Conservation (phyloP, 1,140 invertebrate genomes). For the Sipha flava region DNA sequence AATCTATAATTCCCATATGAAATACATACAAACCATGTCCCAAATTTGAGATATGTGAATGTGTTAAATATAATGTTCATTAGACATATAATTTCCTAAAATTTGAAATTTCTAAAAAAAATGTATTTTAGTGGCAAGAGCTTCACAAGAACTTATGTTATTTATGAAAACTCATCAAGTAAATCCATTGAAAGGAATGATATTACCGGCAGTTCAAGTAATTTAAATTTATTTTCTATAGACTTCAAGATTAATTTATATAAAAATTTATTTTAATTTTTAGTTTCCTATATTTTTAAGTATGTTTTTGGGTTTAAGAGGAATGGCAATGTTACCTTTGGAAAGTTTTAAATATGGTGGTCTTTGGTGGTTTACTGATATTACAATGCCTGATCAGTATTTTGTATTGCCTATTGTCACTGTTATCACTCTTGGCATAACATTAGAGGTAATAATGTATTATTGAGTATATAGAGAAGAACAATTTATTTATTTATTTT, state of each 20-base stretch:
- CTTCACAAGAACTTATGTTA: slow-evolving; percentile 61
- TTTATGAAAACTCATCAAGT: slow-evolving; percentile 75
- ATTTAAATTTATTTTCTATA: slow-evolving; percentile 26
- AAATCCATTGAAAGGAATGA: slow-evolving; percentile 69
- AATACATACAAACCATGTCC: too few relatives aligned
- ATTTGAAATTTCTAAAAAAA: too few relatives aligned
- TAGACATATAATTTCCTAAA: too few relatives aligned
- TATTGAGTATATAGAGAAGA: background rate
- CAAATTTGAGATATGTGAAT: too few relatives aligned
- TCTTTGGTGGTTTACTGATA: slow-evolving; percentile 83
- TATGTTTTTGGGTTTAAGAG: slow-evolving; percentile 73
- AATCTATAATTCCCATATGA: too few relatives aligned
- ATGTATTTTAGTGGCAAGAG: slow-evolving; percentile 51
- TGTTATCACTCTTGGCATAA: slow-evolving; percentile 64
- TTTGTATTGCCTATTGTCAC: slow-evolving; percentile 81
- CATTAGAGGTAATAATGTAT: slow-evolving; percentile 58
- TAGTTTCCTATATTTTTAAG: slow-evolving; percentile 83
- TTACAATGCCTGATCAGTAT: slow-evolving; percentile 82
- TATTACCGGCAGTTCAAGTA: slow-evolving; percentile 74
- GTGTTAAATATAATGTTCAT: too few relatives aligned
- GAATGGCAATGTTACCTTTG: slow-evolving; percentile 79
- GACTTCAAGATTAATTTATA: background rate
- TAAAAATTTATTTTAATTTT: slow-evolving; percentile 38
- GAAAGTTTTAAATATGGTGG: slow-evolving; percentile 84
- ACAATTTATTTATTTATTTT: background rate